Conservation (phyloP, 2,113 vertebrate species). For the Carettochelys insculpta region DNA sequence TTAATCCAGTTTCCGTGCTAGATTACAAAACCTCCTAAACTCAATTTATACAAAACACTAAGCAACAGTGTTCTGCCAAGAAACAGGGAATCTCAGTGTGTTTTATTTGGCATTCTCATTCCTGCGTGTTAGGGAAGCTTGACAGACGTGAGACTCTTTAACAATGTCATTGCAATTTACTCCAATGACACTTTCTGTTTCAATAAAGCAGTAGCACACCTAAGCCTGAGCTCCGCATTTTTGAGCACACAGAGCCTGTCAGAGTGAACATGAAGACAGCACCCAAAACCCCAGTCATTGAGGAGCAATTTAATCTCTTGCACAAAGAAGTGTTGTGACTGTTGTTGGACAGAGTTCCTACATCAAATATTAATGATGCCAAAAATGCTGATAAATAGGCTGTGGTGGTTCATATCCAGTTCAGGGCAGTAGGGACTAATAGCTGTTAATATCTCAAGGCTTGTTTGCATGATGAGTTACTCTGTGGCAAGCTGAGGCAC, state of each 20-base stretch:
- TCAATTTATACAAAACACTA: background rate
- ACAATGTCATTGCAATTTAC: background rate
- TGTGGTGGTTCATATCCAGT: background rate
- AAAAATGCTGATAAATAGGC: slow-evolving; percentile 39
- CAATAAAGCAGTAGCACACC: slow-evolving; percentile 3
- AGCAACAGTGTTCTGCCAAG: background rate
- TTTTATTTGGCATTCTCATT: background rate
- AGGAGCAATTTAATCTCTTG: background rate
- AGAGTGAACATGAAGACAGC: background rate
- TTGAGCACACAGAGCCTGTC: background rate
- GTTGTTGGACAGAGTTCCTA: background rate
- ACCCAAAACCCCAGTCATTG: background rate
- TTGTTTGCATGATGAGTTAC: background rate
- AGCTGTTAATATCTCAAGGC: background rate
- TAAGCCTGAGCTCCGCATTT: slow-evolving; percentile 20
- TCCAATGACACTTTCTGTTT: background rate
- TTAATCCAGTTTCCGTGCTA: background rate
- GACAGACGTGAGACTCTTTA: background rate
- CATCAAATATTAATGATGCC: slow-evolving; percentile 41
- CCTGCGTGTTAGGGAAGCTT: background rate
- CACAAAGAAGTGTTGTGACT: background rate
- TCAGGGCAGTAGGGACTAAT: background rate
- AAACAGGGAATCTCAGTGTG: background rate
- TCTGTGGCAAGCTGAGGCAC: background rate
- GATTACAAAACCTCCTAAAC: background rate